phyloP scores from a whole-genome alignment of 2,113 vertebrate species.

The Bombycilla garrulus region DNA sequence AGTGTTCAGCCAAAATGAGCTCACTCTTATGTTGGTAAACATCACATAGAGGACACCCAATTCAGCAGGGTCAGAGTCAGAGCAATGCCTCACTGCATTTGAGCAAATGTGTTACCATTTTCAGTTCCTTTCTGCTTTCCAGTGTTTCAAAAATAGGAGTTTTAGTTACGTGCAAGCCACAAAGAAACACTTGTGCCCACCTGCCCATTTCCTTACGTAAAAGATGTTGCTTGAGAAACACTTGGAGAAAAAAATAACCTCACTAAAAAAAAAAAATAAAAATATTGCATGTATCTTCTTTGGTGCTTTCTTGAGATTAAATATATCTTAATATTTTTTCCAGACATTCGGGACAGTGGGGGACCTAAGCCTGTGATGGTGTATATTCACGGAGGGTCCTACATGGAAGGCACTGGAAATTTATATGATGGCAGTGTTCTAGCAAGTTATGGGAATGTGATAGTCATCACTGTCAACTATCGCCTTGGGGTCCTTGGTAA shows the following conservation, averaged over 20 bases:
- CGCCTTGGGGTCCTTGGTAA: slow-evolving; percentile 98
- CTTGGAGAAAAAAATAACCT: slow-evolving; percentile 59
- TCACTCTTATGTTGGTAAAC: not conserved
- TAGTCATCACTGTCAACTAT: slow-evolving; percentile 99
- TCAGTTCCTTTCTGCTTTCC: not conserved
- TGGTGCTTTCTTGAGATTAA: slow-evolving; percentile 55
- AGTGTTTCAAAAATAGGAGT: not conserved
- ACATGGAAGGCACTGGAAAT: slow-evolving; percentile 99
- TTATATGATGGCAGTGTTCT: slow-evolving; percentile 99
- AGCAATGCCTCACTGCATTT: not conserved
- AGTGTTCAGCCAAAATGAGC: not conserved
- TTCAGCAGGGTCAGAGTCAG: not conserved
- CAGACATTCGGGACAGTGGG: slow-evolving; percentile 99
- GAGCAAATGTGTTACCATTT: slow-evolving; percentile 3
- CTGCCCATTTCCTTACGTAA: not conserved
- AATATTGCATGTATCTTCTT: slow-evolving; percentile 26
- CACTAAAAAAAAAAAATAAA: not conserved
- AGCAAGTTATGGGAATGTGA: slow-evolving; percentile 99
- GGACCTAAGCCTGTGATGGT: slow-evolving; percentile 99
- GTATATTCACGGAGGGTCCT: slow-evolving; percentile 98
- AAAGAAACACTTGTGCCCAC: not conserved
- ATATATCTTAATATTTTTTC: slow-evolving; percentile 81
- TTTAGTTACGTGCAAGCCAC: not conserved
- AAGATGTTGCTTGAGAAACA: slow-evolving; percentile 79
- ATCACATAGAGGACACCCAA: not conserved